phyloP scores from a whole-genome alignment of 2,797 vertebrate species.

The Fistularia commersonii region DNA sequence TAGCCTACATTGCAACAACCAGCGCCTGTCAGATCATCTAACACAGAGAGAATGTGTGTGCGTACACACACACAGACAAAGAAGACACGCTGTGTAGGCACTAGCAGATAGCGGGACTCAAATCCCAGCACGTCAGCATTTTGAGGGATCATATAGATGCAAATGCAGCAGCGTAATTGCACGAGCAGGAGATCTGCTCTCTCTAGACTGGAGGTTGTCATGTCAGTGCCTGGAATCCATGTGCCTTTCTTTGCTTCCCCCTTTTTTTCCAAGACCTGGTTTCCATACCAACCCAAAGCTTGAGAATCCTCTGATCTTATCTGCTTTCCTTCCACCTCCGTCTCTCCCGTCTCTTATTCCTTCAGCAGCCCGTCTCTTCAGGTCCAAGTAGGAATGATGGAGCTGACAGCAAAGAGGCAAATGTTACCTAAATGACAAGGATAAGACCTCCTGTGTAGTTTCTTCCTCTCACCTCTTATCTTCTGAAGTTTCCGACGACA shows the following conservation, averaged over 20 bases:
- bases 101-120: slow-evolving; percentile 33
- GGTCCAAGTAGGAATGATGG: slow-evolving; percentile 41
- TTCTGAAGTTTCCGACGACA: slow-evolving; percentile 7
- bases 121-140: slow-evolving; percentile 58
- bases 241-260: slow-evolving; percentile 47
- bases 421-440: slow-evolving; percentile 37
- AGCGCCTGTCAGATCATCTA: slow-evolving; percentile 51
- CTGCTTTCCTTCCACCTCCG: slow-evolving; percentile 19
- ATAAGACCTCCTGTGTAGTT: slow-evolving; percentile 31
- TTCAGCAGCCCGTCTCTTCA: slow-evolving; percentile 30
- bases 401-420: slow-evolving; percentile 46
- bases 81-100: slow-evolving; percentile 20
- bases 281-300: slow-evolving; percentile 63
- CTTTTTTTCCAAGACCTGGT: slow-evolving; percentile 41
- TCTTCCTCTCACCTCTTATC: slow-evolving; percentile 3
- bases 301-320: slow-evolving; percentile 56
- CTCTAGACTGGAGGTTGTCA: slow-evolving; percentile 57
- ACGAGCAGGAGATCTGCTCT: slow-evolving; percentile 50
- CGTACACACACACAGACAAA: slow-evolving; percentile 7
- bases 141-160: slow-evolving; percentile 72
- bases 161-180: slow-evolving; percentile 69
- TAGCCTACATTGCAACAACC: slow-evolving; percentile 41
- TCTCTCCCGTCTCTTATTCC: slow-evolving; percentile 18
- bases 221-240: slow-evolving; percentile 58
- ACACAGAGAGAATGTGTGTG: slow-evolving; percentile 8